Base-by-base conservation (phyloP, 2,888 invertebrate genomes). In the Andrena praecox region DNA sequence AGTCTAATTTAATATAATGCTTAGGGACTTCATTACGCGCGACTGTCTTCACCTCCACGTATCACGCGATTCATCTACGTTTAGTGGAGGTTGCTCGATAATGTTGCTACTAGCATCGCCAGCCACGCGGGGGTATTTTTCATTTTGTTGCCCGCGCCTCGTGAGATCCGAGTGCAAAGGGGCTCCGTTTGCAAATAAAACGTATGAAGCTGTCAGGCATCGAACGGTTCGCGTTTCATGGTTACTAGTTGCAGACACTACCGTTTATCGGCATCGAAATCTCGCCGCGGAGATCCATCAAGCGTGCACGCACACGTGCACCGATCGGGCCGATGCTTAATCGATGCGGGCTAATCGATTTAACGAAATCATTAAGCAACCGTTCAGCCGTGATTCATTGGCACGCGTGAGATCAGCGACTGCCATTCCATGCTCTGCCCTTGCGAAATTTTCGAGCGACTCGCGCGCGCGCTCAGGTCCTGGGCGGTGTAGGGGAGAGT, bases 321-420 rank as follows among this genome's bases (percentile, higher is more conserved):
- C 16, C 64, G 73, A 84, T 73, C 71, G 31, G 63, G 67, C 68
- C 63, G 68, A 77, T 69, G 76, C 50, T 82, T 69, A 72, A 77
- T 77, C 78, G 66, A 67, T 54, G 56, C 60, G 33, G 54, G 67
- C 66, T 84, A 84, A 84, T 83, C 77, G 84, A 85, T 85, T 84
- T 80, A 80, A 80, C 73, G 80, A 83, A 83, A 85, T 77, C 74
- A 80, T 85, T 80, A 70, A 73, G 77, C 80, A 83, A 77, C 54
- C 77, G 74, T 16, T 77, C 81, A 54, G 33, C 77, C 63, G 71
- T 75, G 74, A 68, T 74, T 78, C 74, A 66, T 35, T 12, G 33
- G 35, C 48, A 33, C 59, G 59, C 42, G 16, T 62, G 10, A 24
- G 54, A 56, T 48, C 31, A 16, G 33, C 24, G 20, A 62, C 63